phyloP scores from a whole-genome alignment of 2,888 invertebrate species.

The Encarsia formosa region DNA sequence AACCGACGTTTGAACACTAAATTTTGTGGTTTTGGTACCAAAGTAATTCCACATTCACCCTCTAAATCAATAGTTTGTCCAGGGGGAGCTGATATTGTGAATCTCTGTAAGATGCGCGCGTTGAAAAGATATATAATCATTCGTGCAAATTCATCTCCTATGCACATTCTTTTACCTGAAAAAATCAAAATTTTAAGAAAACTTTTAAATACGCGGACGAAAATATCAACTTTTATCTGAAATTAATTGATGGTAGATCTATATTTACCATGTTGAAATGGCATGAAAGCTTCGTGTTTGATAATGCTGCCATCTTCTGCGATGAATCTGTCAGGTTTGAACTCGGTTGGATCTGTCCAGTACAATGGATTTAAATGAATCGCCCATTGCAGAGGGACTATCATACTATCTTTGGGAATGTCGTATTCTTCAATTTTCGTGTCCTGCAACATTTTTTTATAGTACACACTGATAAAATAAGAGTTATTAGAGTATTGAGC shows the following conservation, averaged over 20 bases:
- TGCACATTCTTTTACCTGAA: conserved; percentile 77
- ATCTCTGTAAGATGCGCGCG: conserved; percentile 62
- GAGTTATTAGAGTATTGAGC: neutral
- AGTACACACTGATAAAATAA: neutral
- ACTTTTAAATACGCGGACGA: neutral
- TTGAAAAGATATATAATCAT: conserved; percentile 66
- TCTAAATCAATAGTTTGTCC: conserved; percentile 57
- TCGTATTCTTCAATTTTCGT: conserved; percentile 59
- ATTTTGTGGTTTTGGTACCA: conserved; percentile 62
- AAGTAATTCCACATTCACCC: conserved; percentile 72
- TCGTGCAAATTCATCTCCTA: conserved; percentile 77
- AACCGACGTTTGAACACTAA: conserved; percentile 47
- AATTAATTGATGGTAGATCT: neutral
- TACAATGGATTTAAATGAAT: conserved; percentile 67
- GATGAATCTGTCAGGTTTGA: conserved; percentile 68
- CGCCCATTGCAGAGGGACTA: conserved; percentile 78
- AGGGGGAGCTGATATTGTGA: conserved; percentile 49
- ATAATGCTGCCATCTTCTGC: conserved; percentile 59
- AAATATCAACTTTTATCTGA: neutral
- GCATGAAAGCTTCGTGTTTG: conserved; percentile 69
- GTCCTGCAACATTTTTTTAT: conserved; percentile 48
- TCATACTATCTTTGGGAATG: conserved; percentile 67
- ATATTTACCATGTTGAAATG: conserved; percentile 73
- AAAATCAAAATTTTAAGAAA: conserved; percentile 10
- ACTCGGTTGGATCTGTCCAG: conserved; percentile 68